These are phyloP conservation scores for Botia kubotai DNA, from an alignment of 2,797 vertebrate genomes.

Conservation along the genomic window DNA sequence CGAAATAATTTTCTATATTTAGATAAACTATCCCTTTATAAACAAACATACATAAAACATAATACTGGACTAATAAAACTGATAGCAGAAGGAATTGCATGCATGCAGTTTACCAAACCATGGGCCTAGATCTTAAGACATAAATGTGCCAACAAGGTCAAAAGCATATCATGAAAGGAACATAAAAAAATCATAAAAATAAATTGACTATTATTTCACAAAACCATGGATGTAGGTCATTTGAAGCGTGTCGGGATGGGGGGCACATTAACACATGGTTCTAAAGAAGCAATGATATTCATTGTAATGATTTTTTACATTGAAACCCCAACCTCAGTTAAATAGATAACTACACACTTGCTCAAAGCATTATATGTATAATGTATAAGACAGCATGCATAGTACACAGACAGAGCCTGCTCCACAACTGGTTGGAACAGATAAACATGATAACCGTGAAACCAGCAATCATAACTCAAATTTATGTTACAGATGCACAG, in stretches of 20 bases:
- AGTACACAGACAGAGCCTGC: neutral
- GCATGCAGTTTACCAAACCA: neutral
- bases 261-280: constrained; percentile 46
- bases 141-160: neutral
- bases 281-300: neutral
- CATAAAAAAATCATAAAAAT: neutral
- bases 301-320: too few relatives aligned
- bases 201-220: neutral
- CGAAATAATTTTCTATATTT: too few relatives aligned
- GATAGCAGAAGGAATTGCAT: neutral
- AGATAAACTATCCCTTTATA: too few relatives aligned
- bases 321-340: neutral
- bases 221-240: neutral
- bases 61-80: neutral
- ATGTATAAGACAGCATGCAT: neutral
- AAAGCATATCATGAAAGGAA: neutral
- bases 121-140: neutral
- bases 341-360: neutral
- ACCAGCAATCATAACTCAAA: neutral
- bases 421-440: neutral
- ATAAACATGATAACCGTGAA: neutral
- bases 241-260: constrained; percentile 1
- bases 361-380: neutral
- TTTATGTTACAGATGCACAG: constrained; percentile 53
- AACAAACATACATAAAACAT: neutral